phyloP scores from a whole-genome alignment of 2,888 invertebrate genomes.

The Magallana nippona region DNA sequence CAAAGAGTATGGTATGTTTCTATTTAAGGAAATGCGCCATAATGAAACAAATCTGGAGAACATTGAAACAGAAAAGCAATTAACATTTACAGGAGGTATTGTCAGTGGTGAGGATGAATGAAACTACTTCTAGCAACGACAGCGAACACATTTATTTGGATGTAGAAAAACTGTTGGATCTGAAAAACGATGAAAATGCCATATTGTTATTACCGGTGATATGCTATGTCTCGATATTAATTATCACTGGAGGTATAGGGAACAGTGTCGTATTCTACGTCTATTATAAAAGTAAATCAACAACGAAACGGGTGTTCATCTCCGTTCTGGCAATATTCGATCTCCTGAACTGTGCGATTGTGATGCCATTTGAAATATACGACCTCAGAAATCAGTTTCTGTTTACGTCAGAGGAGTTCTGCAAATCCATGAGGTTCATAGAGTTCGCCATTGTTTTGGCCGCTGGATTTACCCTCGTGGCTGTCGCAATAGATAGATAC shows the following conservation, averaged over 20 bases:
- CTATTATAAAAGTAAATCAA: conserved; percentile 54
- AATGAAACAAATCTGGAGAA: background rate
- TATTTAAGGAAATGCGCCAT: background rate
- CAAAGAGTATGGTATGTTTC: background rate
- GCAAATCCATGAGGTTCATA: conserved; percentile 58
- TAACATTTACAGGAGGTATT: background rate
- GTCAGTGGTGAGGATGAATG: background rate
- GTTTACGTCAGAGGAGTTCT: conserved; percentile 50
- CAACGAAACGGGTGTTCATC: conserved; percentile 61
- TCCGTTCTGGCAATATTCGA: conserved; percentile 59
- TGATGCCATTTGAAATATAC: conserved; percentile 64
- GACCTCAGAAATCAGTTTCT: conserved; percentile 58
- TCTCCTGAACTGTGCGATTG: conserved; percentile 56
- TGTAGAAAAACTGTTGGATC: background rate
- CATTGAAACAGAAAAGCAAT: background rate
- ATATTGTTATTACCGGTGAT: conserved; percentile 55
- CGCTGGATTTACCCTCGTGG: conserved; percentile 61
- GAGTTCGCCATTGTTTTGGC: conserved; percentile 58
- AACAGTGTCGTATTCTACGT: conserved; percentile 61
- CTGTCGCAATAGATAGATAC: conserved; percentile 64
- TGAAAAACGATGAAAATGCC: conserved; percentile 52
- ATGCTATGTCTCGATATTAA: conserved; percentile 54
- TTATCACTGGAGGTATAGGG: conserved; percentile 58
- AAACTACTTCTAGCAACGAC: background rate
- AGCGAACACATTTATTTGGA: too few relatives aligned